Evolutionary conservation across 2,797 vertebrate genomes (phyloP).

Genomic region (Sebastes minor): DNA sequence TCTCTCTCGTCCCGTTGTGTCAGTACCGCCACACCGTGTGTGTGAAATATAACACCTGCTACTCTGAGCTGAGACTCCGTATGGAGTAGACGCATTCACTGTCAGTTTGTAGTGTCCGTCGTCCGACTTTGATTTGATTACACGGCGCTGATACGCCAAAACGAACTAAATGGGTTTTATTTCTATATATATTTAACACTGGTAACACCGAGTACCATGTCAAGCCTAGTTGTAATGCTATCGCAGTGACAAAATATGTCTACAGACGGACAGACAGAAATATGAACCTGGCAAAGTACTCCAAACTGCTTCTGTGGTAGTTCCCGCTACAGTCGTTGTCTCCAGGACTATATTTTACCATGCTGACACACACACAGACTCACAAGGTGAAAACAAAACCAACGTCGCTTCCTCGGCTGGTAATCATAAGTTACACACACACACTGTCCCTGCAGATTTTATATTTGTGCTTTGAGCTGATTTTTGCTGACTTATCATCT

Average conservation of each 20-base stretch:
- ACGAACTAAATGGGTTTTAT: too few relatives aligned
- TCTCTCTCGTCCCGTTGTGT: too few relatives aligned
- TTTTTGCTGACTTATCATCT: slow-evolving; percentile 32
- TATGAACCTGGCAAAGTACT: not conserved
- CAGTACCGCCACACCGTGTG: too few relatives aligned
- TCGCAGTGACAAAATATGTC: not conserved
- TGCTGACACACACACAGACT: not conserved
- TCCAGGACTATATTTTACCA: not conserved
- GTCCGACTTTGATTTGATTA: too few relatives aligned
- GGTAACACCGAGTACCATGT: too few relatives aligned
- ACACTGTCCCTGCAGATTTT: not conserved
- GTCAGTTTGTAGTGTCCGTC: too few relatives aligned
- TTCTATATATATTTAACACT: too few relatives aligned
- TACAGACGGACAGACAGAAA: not conserved
- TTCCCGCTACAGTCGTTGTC: not conserved
- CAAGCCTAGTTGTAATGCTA: not conserved
- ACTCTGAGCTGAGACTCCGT: too few relatives aligned
- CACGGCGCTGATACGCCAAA: too few relatives aligned
- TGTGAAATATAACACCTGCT: too few relatives aligned
- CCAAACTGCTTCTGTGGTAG: not conserved
- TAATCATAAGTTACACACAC: not conserved
- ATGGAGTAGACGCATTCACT: too few relatives aligned
- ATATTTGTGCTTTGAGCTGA: not conserved
- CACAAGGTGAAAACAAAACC: not conserved
- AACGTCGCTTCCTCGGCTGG: not conserved